Conservation (phyloP, 1,140 invertebrate genomes). For the Ceratina calcarata region DNA sequence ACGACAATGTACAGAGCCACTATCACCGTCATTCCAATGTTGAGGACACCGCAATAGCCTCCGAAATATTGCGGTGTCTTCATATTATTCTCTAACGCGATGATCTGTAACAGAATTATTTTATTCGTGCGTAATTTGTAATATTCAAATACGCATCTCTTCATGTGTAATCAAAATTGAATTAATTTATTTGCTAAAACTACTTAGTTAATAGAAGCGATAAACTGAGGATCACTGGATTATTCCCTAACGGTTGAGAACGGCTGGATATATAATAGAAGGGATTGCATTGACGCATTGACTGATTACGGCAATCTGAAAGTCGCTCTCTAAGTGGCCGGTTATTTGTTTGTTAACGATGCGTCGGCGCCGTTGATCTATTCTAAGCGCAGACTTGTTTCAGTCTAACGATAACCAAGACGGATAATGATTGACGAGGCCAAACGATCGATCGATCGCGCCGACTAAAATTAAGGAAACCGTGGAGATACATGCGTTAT, state of each 20-base stretch:
- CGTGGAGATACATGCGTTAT: not conserved
- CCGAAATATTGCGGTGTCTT: slow-evolving; percentile 87
- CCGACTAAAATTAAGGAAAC: slow-evolving; percentile 20
- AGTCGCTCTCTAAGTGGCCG: slow-evolving; percentile 37
- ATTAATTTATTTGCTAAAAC: not conserved
- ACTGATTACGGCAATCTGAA: slow-evolving; percentile 44
- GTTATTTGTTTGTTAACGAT: slow-evolving; percentile 52
- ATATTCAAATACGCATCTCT: no score
- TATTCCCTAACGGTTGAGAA: not conserved
- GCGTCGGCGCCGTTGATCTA: slow-evolving; percentile 41
- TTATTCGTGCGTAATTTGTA: no score
- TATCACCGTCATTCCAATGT: slow-evolving; percentile 89
- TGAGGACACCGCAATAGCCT: slow-evolving; percentile 87
- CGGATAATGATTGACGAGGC: slow-evolving; percentile 30
- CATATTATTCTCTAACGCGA: slow-evolving; percentile 94
- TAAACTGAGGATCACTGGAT: slow-evolving; percentile 28
- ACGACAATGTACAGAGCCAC: slow-evolving; percentile 86
- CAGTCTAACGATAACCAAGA: not conserved
- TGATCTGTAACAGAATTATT: slow-evolving; percentile 81
- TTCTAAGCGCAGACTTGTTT: slow-evolving; percentile 29
- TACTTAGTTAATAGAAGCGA: not conserved
- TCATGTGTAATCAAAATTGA: no score
- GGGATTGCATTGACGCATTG: slow-evolving; percentile 37
- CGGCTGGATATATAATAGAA: slow-evolving; percentile 29
- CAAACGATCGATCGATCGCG: slow-evolving; percentile 34